These are phyloP conservation scores for Nomada fabriciana DNA, from an alignment of 2,888 invertebrate genomes.

Conservation along the genomic window DNA sequence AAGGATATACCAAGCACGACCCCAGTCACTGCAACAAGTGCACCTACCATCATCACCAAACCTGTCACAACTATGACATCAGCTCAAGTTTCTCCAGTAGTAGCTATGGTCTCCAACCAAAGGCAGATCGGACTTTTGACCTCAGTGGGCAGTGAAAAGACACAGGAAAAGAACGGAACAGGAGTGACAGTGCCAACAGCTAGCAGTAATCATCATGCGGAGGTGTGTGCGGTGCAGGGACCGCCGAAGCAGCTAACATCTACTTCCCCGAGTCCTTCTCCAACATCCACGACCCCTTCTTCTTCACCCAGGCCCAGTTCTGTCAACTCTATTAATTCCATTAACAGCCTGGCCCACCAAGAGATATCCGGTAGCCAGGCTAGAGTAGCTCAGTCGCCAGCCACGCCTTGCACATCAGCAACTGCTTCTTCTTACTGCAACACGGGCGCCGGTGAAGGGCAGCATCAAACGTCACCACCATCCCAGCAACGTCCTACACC, in stretches of 20 bases:
- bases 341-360: slow-evolving; percentile 80
- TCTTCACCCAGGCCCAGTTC: slow-evolving; percentile 82
- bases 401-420: slow-evolving; percentile 78
- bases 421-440: slow-evolving; percentile 77
- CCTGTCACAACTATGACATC: slow-evolving; percentile 79
- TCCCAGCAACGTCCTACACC: slow-evolving; percentile 77
- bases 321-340: slow-evolving; percentile 79
- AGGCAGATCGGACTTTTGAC: slow-evolving; percentile 80
- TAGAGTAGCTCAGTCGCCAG: slow-evolving; percentile 80
- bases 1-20: slow-evolving; percentile 86
- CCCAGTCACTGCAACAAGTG: slow-evolving; percentile 84
- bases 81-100: slow-evolving; percentile 80
- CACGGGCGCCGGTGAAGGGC: slow-evolving; percentile 79
- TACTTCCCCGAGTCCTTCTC: slow-evolving; percentile 82
- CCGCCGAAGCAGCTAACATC: slow-evolving; percentile 83
- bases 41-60: slow-evolving; percentile 83
- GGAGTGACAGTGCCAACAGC: slow-evolving; percentile 80
- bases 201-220: slow-evolving; percentile 83
- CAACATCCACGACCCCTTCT: slow-evolving; percentile 80
- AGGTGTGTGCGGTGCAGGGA: slow-evolving; percentile 85
- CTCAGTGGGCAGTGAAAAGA: slow-evolving; percentile 77
- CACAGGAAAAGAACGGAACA: slow-evolving; percentile 79
- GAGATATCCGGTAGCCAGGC: slow-evolving; percentile 76
- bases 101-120: slow-evolving; percentile 80
- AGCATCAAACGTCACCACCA: slow-evolving; percentile 80